These are phyloP conservation scores for Pandion haliaetus DNA, from an alignment of 2,113 vertebrate genomes.

Conservation along the genomic window DNA sequence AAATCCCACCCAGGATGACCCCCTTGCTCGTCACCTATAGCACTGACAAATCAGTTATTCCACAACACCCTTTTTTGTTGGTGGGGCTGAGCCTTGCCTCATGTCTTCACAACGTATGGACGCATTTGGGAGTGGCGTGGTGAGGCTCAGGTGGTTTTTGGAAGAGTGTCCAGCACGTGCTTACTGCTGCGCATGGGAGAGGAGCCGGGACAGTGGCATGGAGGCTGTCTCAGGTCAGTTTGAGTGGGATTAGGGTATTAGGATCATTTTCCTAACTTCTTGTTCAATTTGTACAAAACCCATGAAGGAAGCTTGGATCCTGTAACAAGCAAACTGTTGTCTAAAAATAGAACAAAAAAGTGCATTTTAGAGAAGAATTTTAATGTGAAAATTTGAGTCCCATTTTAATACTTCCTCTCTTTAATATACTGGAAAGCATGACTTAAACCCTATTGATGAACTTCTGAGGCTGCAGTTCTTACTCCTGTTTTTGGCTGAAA, in stretches of 20 bases:
- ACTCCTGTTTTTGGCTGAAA: not conserved
- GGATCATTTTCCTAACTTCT: not conserved
- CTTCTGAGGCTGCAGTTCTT: not conserved
- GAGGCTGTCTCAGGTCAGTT: not conserved
- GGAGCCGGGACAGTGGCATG: not conserved
- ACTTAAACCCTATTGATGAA: not conserved
- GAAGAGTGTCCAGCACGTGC: not conserved
- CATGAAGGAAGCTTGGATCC: not conserved
- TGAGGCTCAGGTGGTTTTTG: not conserved
- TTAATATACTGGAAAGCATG: not conserved
- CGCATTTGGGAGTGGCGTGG: not conserved
- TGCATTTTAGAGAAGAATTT: not conserved
- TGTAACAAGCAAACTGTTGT: not conserved
- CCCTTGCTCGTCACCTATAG: not conserved
- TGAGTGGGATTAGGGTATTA: not conserved
- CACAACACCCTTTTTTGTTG: not conserved
- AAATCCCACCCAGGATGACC: not conserved
- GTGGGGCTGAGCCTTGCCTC: not conserved
- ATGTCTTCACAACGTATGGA: accelerated
- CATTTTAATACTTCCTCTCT: not conserved
- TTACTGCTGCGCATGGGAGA: not conserved
- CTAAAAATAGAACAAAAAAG: not conserved
- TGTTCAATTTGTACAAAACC: not conserved
- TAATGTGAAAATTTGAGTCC: not conserved
- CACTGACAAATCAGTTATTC: not conserved